These are phyloP conservation scores for Lytechinus variegatus DNA, from an alignment of 35 echinoderm and acorn worm species.

Conservation along the genomic window DNA sequence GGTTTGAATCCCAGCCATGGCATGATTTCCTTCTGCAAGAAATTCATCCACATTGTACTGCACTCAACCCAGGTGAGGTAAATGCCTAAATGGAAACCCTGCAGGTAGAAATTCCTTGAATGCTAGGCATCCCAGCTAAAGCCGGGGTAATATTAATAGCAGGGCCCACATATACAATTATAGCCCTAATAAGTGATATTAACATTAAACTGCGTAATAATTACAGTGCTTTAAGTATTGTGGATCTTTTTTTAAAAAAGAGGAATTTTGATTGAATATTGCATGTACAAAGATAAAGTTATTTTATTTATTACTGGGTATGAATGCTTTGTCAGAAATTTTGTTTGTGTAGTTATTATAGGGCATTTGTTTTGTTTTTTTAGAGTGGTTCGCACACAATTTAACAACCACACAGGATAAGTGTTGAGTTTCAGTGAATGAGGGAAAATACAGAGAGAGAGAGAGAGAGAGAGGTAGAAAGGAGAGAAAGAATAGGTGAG, in stretches of 20 bases:
- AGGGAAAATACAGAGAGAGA: background rate
- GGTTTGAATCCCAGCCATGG: too few species aligned
- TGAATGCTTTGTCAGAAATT: background rate
- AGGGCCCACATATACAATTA: too few species aligned
- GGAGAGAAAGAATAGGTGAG: background rate
- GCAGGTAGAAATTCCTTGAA: too few species aligned
- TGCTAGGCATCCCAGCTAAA: too few species aligned
- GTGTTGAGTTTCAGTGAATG: too few species aligned
- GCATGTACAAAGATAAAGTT: background rate
- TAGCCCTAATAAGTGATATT: too few species aligned
- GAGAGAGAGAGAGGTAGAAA: background rate
- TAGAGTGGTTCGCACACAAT: background rate
- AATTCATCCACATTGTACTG: too few species aligned
- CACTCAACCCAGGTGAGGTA: too few species aligned
- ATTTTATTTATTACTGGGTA: conserved; percentile 20
- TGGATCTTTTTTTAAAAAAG: background rate
- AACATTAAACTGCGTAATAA: background rate
- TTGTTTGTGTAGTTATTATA: background rate
- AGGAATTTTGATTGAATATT: background rate
- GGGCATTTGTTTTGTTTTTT: background rate
- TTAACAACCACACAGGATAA: background rate
- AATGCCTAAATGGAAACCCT: too few species aligned
- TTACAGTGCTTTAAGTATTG: background rate
- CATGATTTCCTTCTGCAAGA: too few species aligned
- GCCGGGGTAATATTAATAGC: too few species aligned